Conservation (phyloP, 2,113 vertebrate genomes). For the Oncorhynchus kisutch region DNA sequence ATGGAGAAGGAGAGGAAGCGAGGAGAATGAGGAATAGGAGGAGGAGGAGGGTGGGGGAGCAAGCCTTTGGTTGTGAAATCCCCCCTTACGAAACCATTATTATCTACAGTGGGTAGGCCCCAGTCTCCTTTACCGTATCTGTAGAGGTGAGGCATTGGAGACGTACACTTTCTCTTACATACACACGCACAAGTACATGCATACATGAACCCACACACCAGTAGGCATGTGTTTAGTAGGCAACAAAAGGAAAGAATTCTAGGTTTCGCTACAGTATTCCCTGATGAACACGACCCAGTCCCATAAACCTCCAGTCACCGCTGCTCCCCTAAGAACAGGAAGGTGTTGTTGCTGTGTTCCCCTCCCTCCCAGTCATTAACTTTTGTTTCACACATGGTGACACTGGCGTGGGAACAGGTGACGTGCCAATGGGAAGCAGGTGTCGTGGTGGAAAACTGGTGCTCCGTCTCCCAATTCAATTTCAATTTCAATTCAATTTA, state of each 20-base stretch:
- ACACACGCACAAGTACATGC: background rate
- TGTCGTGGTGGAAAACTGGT: slow-evolving; percentile 24
- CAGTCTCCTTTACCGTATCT: background rate
- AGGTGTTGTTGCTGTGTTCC: background rate
- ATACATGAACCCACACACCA: background rate
- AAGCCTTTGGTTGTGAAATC: background rate
- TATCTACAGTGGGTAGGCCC: background rate
- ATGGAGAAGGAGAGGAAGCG: background rate
- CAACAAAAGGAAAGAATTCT: too few relatives aligned
- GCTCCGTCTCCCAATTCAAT: too few relatives aligned
- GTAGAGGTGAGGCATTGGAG: too few relatives aligned
- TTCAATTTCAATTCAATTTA: too few relatives aligned
- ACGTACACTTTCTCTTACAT: background rate
- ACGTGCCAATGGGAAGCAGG: slow-evolving; percentile 46
- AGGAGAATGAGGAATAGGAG: too few relatives aligned
- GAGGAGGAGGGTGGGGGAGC: too few relatives aligned
- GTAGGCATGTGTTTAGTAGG: background rate
- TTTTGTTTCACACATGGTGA: slow-evolving; percentile 62
- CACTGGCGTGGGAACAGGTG: slow-evolving; percentile 39
- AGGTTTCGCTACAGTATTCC: background rate
- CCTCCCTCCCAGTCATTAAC: slow-evolving; percentile 26
- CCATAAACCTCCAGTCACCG: slow-evolving; percentile 37
- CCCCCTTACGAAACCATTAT: background rate
- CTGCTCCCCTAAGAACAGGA: background rate
- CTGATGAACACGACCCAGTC: background rate